phyloP scores from a whole-genome alignment of 2,113 vertebrate genomes.

The Acanthochromis polyacanthus region DNA sequence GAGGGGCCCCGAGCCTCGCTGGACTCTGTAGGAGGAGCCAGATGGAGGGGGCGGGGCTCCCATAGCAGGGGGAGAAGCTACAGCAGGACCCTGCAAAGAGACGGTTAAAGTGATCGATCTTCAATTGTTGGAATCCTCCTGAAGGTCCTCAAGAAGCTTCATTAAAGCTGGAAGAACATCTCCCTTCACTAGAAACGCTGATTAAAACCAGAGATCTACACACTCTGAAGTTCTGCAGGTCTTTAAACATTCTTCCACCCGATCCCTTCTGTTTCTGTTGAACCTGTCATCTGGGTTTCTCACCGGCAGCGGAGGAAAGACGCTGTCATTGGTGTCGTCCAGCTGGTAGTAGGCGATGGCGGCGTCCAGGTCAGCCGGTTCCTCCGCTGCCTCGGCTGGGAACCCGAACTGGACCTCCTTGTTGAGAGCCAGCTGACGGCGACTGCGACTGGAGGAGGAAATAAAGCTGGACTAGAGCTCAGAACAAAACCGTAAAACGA shows the following conservation, averaged over 20 bases:
- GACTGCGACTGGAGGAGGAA: constrained; percentile 54
- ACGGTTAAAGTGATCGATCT: neutral
- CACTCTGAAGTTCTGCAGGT: too few relatives aligned
- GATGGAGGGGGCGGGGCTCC: constrained; percentile 12
- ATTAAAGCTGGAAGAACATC: too few relatives aligned
- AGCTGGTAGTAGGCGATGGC: constrained; percentile 68
- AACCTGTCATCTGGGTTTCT: neutral
- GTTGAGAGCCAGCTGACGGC: constrained; percentile 59
- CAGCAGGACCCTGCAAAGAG: constrained; percentile 31
- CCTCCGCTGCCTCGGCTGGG: constrained; percentile 42
- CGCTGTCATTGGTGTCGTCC: neutral
- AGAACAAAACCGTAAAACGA: too few relatives aligned
- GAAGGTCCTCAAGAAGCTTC: too few relatives aligned
- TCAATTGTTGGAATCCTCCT: too few relatives aligned
- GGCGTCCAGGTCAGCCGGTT: constrained; percentile 39
- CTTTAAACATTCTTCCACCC: too few relatives aligned
- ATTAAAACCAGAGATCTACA: too few relatives aligned
- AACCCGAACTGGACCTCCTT: constrained; percentile 73
- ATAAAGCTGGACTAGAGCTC: too few relatives aligned
- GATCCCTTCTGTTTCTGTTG: too few relatives aligned
- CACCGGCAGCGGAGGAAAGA: constrained; percentile 60
- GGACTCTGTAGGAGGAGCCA: constrained; percentile 62
- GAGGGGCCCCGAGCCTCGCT: constrained; percentile 49
- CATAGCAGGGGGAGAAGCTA: constrained; percentile 40
- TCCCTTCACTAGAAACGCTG: too few relatives aligned